Evolutionary conservation across 2,113 vertebrate genomes (phyloP).

Genomic region (Phyllostomus hastatus): DNA sequence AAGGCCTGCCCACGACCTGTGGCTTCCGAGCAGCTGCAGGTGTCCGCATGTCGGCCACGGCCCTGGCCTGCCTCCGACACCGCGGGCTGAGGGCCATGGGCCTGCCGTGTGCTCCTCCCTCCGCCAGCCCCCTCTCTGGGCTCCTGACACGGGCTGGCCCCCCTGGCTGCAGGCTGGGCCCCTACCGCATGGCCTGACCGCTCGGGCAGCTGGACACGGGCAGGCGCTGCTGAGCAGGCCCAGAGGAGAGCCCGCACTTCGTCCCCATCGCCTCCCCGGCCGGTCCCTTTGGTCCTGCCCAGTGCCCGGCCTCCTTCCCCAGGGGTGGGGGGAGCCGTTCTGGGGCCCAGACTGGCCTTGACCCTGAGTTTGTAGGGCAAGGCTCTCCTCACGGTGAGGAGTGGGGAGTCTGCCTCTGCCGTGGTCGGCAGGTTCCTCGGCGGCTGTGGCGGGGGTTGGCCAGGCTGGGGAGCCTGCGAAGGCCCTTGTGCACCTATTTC

Average conservation of each 20-base stretch:
- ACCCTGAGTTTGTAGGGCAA: fast-evolving
- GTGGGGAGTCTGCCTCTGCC: background rate
- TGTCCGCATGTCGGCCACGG: fast-evolving
- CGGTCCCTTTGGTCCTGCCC: conserved; percentile 54
- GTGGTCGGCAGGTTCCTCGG: no score
- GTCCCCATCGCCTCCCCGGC: background rate
- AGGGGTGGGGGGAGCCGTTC: background rate
- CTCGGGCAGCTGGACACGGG: background rate
- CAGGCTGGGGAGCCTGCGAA: fast-evolving
- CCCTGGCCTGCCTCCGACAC: background rate
- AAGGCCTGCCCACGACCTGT: background rate
- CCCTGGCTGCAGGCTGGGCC: background rate
- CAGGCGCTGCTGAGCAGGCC: background rate
- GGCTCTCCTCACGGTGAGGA: background rate
- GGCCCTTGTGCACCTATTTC: background rate
- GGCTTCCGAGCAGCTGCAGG: background rate
- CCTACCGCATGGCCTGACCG: background rate
- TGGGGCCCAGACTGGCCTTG: background rate
- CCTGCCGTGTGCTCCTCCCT: conserved; percentile 42
- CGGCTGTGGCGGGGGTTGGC: background rate
- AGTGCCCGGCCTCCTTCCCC: background rate
- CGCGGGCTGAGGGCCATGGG: conserved; percentile 17
- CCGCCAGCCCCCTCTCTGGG: conserved; percentile 30
- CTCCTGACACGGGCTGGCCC: background rate
- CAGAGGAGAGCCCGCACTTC: conserved; percentile 23